Evolutionary conservation across 2,888 invertebrate genomes (phyloP).

Genomic region (Lutraria lutraria): DNA sequence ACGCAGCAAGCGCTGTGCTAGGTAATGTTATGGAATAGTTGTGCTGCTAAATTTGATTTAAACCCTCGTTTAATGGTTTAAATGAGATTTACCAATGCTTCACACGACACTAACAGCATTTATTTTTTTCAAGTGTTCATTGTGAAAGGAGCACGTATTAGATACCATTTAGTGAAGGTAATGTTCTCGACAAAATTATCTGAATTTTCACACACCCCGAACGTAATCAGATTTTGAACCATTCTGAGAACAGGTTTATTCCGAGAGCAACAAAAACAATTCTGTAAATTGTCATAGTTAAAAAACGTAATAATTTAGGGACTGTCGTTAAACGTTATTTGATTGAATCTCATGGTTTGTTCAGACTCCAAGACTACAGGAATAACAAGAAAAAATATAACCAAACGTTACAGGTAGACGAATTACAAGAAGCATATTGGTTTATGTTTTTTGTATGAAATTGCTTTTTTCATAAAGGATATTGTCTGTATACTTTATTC

Average conservation of each 20-base stretch:
- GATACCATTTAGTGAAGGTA: background rate
- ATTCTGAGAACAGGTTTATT: background rate
- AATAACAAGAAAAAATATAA: no score
- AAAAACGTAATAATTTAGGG: no score
- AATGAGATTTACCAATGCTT: conserved; percentile 9
- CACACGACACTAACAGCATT: background rate
- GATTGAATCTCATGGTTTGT: no score
- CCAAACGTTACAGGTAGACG: no score
- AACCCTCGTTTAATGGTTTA: background rate
- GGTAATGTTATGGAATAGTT: background rate
- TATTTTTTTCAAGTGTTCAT: background rate
- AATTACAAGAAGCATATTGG: no score
- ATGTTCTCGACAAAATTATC: background rate
- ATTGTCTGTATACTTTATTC: no score
- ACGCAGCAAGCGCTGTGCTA: background rate
- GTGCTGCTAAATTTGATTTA: background rate
- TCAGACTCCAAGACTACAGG: no score
- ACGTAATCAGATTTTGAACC: background rate
- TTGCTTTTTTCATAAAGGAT: no score
- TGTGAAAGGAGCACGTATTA: background rate
- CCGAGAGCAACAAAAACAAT: no score
- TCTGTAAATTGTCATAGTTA: no score
- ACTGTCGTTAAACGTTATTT: no score
- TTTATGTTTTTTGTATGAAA: no score
- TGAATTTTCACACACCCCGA: background rate